phyloP scores from a whole-genome alignment of 2,888 invertebrate species.

The Lepidocyrtinus sp. region DNA sequence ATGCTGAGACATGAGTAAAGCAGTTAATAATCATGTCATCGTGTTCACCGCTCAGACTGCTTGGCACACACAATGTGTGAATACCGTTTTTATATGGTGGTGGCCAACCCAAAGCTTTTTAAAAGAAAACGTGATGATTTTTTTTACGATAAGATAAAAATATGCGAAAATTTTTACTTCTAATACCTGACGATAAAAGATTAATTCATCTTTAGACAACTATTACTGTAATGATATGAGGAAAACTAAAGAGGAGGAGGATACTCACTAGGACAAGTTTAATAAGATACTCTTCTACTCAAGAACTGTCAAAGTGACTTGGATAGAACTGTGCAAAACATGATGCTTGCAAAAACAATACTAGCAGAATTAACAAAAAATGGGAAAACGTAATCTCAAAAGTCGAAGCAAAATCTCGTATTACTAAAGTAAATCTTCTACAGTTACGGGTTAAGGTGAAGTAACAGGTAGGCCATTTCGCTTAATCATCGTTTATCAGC shows the following conservation, averaged over 20 bases:
- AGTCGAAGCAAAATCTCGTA: background rate
- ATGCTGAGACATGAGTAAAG: background rate
- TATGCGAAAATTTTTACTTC: background rate
- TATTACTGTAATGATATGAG: conserved; percentile 2
- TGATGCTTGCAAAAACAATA: background rate
- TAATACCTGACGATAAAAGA: background rate
- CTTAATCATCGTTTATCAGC: conserved; percentile 18
- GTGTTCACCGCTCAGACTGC: background rate
- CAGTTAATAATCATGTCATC: conserved; percentile 2
- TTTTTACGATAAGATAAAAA: conserved; percentile 23
- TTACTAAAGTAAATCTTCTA: conserved; percentile 2
- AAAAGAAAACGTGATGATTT: conserved; percentile 38
- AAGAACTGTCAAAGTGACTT: background rate
- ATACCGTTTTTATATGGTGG: background rate
- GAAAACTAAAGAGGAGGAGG: conserved; percentile 12
- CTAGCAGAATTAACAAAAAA: background rate
- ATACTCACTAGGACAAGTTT: conserved; percentile 9
- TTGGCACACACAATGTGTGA: background rate
- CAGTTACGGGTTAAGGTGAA: conserved; percentile 52
- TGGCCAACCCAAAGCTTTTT: conserved; percentile 18
- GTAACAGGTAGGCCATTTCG: conserved; percentile 57
- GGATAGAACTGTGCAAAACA: background rate
- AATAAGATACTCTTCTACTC: background rate
- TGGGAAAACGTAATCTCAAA: background rate
- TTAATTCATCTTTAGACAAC: background rate